Percentiles rank a stretch among this genome's conserved stretches.
phyloP scores from a whole-genome alignment of 2,888 invertebrate species.

The Drosophila leonis region DNA sequence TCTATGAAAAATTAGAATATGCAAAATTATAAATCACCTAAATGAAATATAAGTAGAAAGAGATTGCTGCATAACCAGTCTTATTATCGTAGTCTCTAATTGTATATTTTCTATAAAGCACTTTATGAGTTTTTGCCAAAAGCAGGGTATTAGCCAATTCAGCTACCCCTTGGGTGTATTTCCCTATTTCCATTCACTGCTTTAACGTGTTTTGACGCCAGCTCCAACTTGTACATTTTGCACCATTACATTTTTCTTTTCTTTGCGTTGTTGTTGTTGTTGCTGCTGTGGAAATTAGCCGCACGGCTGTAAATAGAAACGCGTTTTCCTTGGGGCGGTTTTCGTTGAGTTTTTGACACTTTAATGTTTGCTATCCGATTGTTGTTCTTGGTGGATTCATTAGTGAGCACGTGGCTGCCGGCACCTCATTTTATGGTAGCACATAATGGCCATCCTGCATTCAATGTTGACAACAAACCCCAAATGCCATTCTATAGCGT shows the following conservation, averaged over 20 bases:
- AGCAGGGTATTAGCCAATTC: background rate
- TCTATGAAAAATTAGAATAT: background rate
- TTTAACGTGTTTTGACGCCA: conserved; percentile 46
- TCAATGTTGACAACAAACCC: conserved; percentile 6
- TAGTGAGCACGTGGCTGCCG: conserved; percentile 50
- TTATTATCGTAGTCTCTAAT: background rate
- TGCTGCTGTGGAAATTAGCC: conserved; percentile 61
- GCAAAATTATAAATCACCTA: too few species aligned
- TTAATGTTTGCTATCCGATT: conserved; percentile 46
- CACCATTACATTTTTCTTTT: conserved; percentile 40
- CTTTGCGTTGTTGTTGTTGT: conserved; percentile 24
- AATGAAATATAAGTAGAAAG: too few species aligned
- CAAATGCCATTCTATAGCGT: conserved; percentile 35
- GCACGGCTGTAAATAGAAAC: conserved; percentile 58
- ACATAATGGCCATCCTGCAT: conserved; percentile 41
- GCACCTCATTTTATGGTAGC: conserved; percentile 64
- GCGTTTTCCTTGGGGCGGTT: conserved; percentile 62
- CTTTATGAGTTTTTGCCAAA: background rate
- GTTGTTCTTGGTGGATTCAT: conserved; percentile 40
- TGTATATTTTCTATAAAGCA: too few species aligned
- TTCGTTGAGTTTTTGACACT: conserved; percentile 61
- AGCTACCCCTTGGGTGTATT: background rate
- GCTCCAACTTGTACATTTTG: conserved; percentile 43
- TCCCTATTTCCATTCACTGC: conserved; percentile 12
- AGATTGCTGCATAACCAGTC: background rate